Conservation (phyloP, 1,140 invertebrate genomes). For the Hydropsyche tenuis region DNA sequence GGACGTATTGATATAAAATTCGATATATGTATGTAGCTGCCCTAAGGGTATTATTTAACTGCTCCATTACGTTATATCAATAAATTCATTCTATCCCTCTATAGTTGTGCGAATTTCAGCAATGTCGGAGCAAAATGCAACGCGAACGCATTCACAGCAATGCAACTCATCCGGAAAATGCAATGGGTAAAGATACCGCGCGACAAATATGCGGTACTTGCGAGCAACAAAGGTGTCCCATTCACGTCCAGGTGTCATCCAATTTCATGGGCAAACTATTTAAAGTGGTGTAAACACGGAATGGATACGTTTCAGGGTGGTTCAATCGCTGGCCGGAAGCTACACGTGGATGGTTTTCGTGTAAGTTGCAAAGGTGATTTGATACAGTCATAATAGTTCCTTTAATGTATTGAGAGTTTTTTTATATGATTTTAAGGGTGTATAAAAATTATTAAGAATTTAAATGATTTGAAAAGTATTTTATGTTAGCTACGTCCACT, state of each 20-base stretch:
- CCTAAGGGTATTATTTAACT: slow-evolving; percentile 30
- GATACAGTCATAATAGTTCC: too few relatives aligned
- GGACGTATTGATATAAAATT: background rate
- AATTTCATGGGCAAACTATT: slow-evolving; percentile 43
- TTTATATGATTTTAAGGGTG: too few relatives aligned
- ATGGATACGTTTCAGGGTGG: background rate
- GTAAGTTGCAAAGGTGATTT: too few relatives aligned
- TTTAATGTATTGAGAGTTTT: too few relatives aligned
- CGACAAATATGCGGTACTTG: slow-evolving; percentile 38
- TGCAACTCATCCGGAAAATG: slow-evolving; percentile 32
- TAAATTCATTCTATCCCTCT: slow-evolving; percentile 11
- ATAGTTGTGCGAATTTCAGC: background rate
- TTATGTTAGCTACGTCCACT: too few relatives aligned
- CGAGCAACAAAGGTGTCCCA: slow-evolving; percentile 19
- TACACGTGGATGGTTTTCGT: too few relatives aligned
- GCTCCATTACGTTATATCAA: slow-evolving; percentile 41
- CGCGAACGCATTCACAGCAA: slow-evolving; percentile 6
- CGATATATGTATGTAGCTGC: slow-evolving; percentile 5
- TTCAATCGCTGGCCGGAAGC: too few relatives aligned
- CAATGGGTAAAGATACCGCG: slow-evolving; percentile 21
- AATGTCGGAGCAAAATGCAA: background rate
- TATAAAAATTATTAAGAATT: too few relatives aligned
- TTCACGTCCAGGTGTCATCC: slow-evolving; percentile 43
- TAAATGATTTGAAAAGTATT: too few relatives aligned
- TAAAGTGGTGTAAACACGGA: slow-evolving; percentile 39